Base-by-base conservation (phyloP, 2,888 invertebrate species). In the Herminia tarsipennalis region DNA sequence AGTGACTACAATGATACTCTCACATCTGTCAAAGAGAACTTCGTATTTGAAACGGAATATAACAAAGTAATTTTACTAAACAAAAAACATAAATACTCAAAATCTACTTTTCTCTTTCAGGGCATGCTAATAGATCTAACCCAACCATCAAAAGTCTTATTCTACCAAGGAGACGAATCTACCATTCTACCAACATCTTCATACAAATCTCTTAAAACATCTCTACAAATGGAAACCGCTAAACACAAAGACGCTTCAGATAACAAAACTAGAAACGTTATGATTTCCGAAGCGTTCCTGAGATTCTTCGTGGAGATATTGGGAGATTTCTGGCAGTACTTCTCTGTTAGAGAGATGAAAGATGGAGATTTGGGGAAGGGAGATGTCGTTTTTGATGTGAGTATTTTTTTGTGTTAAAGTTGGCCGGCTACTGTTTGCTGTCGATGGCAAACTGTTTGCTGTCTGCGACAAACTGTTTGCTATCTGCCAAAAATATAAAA, bases 301-400 rank as follows among this genome's bases (percentile, higher is more conserved):
- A 86, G 96, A 44, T 94, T 96, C 69, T 97, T 97, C 74, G 94
- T 96, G 1, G 95, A 96, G 65, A 93, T 95, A 4, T 80, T 96
- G 51, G 95, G 95, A 0, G 95, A 95, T 70, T 96, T 95, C 83
- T 93, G 76, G 93, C 88, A 75, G 78, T 95, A 69, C 71, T 92
- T 73, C 82, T 82, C 68, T 0, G 50, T 77, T 0, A 80, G 79
- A 0, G 81, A 72, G 4, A 42, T 76, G 16, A 74, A 68, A 12
- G 86, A 87, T 0, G 78, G 74, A 0, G 81, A 76, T 12, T 56
- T 88, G 61, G 89, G 88, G 1, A 78, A 75, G 2, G 76, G 77
- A 3, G 85, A 81, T 0, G 77, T 89, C 0, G 61, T 86, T 17
- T 91, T 91, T 70, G 88, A 89, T 68, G 90, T 91, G 10, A 83